These are phyloP conservation scores for Neoascia interrupta DNA, from an alignment of 2,888 invertebrate genomes.

Conservation along the genomic window DNA sequence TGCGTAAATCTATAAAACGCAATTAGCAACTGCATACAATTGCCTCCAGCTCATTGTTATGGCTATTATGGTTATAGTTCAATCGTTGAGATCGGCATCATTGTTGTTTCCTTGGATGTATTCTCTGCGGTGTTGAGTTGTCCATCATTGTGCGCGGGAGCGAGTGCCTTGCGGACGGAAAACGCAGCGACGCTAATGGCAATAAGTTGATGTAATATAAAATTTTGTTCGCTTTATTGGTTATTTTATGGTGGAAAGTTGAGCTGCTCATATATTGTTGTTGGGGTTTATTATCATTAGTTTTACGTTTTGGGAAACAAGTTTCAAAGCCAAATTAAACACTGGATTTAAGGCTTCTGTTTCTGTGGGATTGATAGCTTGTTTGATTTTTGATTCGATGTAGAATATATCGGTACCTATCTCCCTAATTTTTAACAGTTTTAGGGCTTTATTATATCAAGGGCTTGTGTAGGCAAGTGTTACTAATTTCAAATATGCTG, in stretches of 20 bases:
- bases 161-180: neutral
- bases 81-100: slow-evolving; percentile 59
- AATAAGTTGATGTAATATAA: slow-evolving; percentile 38
- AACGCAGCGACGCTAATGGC: slow-evolving; percentile 30
- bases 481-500: too few relatives aligned
- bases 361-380: too few relatives aligned
- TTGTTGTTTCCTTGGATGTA: slow-evolving; percentile 26
- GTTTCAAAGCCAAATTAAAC: too few relatives aligned
- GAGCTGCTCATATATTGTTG: neutral
- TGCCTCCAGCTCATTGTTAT: slow-evolving; percentile 60
- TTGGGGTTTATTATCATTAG: neutral
- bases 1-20: slow-evolving; percentile 57
- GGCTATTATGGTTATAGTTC: slow-evolving; percentile 68
- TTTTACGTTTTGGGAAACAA: too few relatives aligned
- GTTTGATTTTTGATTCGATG: too few relatives aligned
- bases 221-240: slow-evolving; percentile 48
- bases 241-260: slow-evolving; percentile 52
- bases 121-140: slow-evolving; percentile 17
- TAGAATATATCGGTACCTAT: too few relatives aligned
- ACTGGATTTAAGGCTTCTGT: too few relatives aligned
- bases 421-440: too few relatives aligned
- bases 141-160: slow-evolving; percentile 20
- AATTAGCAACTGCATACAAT: slow-evolving; percentile 65
- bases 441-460: too few relatives aligned
- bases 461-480: too few relatives aligned